Percentiles rank a stretch among this genome's conserved stretches.
These are phyloP conservation scores for Andrena bicolor DNA, from an alignment of 2,888 invertebrate genomes.

Conservation along the genomic window DNA sequence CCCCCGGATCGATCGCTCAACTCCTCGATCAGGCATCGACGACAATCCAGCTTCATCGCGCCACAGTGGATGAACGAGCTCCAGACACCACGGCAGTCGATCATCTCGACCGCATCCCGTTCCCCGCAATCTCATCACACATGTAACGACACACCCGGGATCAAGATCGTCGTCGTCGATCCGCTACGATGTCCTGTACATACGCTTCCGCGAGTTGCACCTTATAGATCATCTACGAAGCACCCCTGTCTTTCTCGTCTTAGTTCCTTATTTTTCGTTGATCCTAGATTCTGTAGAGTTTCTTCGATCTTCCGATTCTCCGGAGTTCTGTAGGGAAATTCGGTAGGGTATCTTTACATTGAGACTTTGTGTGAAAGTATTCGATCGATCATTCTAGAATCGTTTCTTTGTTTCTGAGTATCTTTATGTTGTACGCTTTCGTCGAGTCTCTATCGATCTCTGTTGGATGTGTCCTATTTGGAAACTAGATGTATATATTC, in stretches of 20 bases:
- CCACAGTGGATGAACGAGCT: slow-evolving; percentile 86
- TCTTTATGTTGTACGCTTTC: slow-evolving; percentile 22
- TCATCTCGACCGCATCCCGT: slow-evolving; percentile 91
- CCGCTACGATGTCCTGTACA: slow-evolving; percentile 78
- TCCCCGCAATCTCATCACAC: slow-evolving; percentile 94
- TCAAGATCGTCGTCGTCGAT: slow-evolving; percentile 64
- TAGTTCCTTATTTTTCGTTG: neutral
- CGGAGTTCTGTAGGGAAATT: neutral
- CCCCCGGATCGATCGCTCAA: slow-evolving; percentile 72
- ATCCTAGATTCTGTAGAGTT: neutral
- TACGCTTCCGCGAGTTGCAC: slow-evolving; percentile 74
- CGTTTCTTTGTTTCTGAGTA: slow-evolving; percentile 7
- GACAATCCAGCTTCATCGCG: slow-evolving; percentile 85
- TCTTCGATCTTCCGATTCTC: neutral
- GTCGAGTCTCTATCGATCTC: slow-evolving; percentile 12
- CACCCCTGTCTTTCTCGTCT: slow-evolving; percentile 31
- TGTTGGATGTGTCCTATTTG: slow-evolving; percentile 23
- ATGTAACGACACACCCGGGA: slow-evolving; percentile 88
- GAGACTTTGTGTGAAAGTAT: neutral
- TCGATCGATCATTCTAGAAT: neutral
- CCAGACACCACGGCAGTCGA: slow-evolving; percentile 89
- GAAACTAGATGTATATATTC: slow-evolving; percentile 42
- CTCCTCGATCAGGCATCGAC: slow-evolving; percentile 80
- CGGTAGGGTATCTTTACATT: neutral
- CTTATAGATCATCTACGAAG: slow-evolving; percentile 50